Percentiles rank a stretch among this genome's conserved stretches.
Conservation (phyloP, 2,797 vertebrate genomes). For the Dendrocincla tyrannina region DNA sequence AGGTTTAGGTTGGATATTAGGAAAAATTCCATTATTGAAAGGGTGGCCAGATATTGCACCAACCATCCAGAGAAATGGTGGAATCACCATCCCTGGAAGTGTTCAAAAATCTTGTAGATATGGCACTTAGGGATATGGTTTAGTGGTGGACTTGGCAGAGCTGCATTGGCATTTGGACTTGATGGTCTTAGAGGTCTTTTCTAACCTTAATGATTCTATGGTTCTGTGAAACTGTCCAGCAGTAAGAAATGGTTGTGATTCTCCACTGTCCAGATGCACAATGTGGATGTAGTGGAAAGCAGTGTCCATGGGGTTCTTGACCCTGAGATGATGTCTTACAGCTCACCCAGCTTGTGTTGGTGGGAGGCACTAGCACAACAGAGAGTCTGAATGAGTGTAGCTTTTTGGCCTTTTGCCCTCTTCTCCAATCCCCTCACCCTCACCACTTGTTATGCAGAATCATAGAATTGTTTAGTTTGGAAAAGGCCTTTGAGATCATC, state of each 20-base stretch:
- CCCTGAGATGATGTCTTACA: neutral
- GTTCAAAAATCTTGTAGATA: neutral
- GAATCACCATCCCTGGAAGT: no score
- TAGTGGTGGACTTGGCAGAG: neutral
- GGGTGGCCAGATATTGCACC: neutral
- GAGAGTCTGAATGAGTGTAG: neutral
- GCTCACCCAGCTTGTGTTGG: neutral
- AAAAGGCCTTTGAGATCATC: neutral
- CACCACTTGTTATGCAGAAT: neutral
- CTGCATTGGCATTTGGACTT: neutral
- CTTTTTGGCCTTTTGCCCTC: neutral
- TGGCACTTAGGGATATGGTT: neutral
- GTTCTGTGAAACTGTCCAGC: neutral
- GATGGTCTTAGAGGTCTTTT: neutral
- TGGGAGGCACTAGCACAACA: rapidly evolving
- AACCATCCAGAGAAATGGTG: neutral
- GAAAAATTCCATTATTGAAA: neutral
- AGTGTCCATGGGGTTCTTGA: no score
- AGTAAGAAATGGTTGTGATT: neutral
- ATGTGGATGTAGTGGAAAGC: rapidly evolving
- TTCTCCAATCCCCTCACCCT: neutral
- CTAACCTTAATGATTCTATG: neutral
- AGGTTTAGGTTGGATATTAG: neutral
- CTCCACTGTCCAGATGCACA: rapidly evolving
- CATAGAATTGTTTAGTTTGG: neutral